Evolutionary conservation across 2,888 invertebrate species (phyloP).

Genomic region (Syritta pipiens): DNA sequence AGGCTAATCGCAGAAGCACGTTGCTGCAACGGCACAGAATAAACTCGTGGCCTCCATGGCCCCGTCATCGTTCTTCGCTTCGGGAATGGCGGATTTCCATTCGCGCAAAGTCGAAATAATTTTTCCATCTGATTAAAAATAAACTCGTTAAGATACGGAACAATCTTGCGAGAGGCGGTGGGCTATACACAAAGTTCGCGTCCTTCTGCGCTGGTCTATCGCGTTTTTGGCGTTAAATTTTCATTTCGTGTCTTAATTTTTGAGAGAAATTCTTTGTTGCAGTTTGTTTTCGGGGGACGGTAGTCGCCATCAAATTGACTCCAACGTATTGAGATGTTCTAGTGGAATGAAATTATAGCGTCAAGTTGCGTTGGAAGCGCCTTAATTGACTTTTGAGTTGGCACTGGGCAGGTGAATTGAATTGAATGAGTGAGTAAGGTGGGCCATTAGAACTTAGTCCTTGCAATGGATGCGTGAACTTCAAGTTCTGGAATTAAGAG

Average conservation of each 20-base stretch:
- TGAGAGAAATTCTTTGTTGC: slow-evolving; percentile 37
- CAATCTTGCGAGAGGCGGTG: slow-evolving; percentile 47
- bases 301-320: slow-evolving; percentile 22
- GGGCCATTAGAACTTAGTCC: too few relatives aligned
- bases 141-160: slow-evolving; percentile 67
- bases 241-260: slow-evolving; percentile 50
- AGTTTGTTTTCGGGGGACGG: slow-evolving; percentile 16
- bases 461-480: too few relatives aligned
- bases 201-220: neutral
- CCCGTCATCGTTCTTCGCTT: slow-evolving; percentile 27
- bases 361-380: slow-evolving; percentile 41
- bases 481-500: too few relatives aligned
- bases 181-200: too few relatives aligned
- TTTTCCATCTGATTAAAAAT: slow-evolving; percentile 64
- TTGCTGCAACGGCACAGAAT: slow-evolving; percentile 17
- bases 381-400: slow-evolving; percentile 38
- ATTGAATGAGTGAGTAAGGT: too few relatives aligned
- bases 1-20: slow-evolving; percentile 57
- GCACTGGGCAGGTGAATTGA: too few relatives aligned
- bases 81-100: slow-evolving; percentile 38
- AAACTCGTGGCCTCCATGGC: slow-evolving; percentile 20
- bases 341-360: slow-evolving; percentile 37
- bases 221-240: slow-evolving; percentile 34
- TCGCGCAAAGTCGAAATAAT: slow-evolving; percentile 25
- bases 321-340: slow-evolving; percentile 23